Percentiles rank a stretch among this genome's conserved stretches.
Evolutionary conservation across 1,140 invertebrate species (phyloP).

Genomic region (Dinothrombium tinctorium): DNA sequence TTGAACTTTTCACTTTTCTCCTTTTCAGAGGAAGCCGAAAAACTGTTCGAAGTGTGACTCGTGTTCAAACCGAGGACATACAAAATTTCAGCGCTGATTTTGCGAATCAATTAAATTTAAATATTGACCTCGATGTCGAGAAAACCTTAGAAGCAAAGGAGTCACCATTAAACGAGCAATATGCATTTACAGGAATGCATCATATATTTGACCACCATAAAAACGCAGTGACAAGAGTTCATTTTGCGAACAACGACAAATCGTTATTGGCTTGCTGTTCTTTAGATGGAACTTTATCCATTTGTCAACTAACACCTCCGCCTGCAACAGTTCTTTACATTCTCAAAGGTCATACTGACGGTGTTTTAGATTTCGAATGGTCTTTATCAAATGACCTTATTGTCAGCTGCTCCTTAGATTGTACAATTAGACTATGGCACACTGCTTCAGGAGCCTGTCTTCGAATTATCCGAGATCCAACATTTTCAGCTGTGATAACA

Average conservation of each 20-base stretch:
- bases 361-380: constrained; percentile 57
- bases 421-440: constrained; percentile 48
- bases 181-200: constrained; percentile 25
- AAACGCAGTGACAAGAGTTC: constrained; percentile 48
- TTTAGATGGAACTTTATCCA: constrained; percentile 47
- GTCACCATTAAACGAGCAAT: too few relatives aligned
- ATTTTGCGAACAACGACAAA: constrained; percentile 67
- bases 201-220: constrained; percentile 37
- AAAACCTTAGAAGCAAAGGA: too few relatives aligned
- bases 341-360: constrained; percentile 43
- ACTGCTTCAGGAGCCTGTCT: constrained; percentile 33
- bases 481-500: constrained; percentile 36
- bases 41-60: too few relatives aligned
- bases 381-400: constrained; percentile 61
- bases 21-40: too few relatives aligned
- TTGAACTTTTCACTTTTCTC: too few relatives aligned
- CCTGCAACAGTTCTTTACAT: constrained; percentile 41
- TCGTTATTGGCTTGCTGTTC: constrained; percentile 54
- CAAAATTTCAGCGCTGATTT: too few relatives aligned
- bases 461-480: constrained; percentile 34
- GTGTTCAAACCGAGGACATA: too few relatives aligned
- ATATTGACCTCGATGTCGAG: too few relatives aligned
- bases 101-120: too few relatives aligned
- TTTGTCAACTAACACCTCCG: constrained; percentile 45
- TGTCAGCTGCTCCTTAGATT: constrained; percentile 48